These are phyloP conservation scores for Calosoma granatense DNA, from an alignment of 1,140 invertebrate species.

Conservation along the genomic window DNA sequence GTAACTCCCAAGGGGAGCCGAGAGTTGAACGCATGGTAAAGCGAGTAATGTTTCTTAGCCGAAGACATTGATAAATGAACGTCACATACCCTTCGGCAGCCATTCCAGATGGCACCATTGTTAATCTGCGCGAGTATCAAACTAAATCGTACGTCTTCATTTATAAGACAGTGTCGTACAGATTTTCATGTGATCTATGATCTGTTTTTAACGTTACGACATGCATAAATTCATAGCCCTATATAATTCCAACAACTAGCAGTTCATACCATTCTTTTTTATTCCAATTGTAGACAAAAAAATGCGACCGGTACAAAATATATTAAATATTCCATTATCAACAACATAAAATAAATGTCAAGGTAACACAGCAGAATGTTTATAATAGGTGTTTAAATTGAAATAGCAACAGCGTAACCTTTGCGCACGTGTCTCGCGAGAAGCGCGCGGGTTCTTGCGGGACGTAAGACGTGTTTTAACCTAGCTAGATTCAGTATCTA, in stretches of 20 bases:
- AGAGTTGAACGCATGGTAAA: too few species aligned
- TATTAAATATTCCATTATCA: constrained; percentile 8
- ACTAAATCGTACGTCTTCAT: constrained; percentile 6
- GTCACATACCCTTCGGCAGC: neutral
- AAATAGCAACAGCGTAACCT: neutral
- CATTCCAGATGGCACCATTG: neutral
- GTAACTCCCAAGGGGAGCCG: too few species aligned
- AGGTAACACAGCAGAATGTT: neutral
- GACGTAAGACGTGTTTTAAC: too few species aligned
- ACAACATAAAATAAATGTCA: constrained; percentile 4
- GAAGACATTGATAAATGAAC: constrained; percentile 7
- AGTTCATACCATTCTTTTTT: neutral
- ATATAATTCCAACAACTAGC: neutral
- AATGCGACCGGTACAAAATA: constrained; percentile 2
- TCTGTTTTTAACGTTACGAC: neutral
- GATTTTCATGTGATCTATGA: neutral
- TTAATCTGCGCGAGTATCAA: neutral
- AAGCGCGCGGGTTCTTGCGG: too few species aligned
- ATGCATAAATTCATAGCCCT: neutral
- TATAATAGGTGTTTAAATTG: constrained; percentile 3
- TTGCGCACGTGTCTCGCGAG: too few species aligned
- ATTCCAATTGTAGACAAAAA: neutral
- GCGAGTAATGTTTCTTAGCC: too few species aligned
- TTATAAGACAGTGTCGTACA: neutral
- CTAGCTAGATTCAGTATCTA: too few species aligned